These are phyloP conservation scores for Enhydra lutris DNA, from an alignment of 2,113 vertebrate species.

Conservation along the genomic window DNA sequence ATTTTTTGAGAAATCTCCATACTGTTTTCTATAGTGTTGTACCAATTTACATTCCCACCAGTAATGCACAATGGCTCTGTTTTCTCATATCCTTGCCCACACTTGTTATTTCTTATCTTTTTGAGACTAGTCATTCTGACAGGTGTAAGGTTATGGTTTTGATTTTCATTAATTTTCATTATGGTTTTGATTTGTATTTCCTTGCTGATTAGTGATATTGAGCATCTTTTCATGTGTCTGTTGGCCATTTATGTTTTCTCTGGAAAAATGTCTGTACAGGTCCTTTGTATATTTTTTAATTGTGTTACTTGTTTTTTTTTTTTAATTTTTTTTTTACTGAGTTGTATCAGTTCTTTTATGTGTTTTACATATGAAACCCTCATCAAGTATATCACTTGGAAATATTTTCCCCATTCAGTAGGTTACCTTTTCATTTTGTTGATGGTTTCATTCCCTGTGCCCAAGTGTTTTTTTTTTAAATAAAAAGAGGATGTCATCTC, in stretches of 20 bases:
- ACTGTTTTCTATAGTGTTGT: not conserved
- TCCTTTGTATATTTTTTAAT: not conserved
- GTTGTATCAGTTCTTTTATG: not conserved
- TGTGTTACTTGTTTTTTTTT: not conserved
- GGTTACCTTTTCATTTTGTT: not conserved
- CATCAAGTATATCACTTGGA: not conserved
- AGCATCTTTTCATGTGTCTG: not conserved
- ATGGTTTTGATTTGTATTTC: not conserved
- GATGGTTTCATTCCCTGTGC: not conserved
- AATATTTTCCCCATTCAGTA: not conserved
- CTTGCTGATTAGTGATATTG: not conserved
- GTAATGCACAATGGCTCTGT: not conserved
- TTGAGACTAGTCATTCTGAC: not conserved
- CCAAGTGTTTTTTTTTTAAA: not conserved
- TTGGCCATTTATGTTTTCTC: not conserved
- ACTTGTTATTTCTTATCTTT: not conserved
- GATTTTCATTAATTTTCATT: not conserved
- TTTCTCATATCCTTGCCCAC: not conserved
- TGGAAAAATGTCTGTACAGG: not conserved
- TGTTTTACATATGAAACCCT: not conserved
- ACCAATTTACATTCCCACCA: not conserved
- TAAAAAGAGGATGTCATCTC: not conserved
- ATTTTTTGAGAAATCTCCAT: not conserved
- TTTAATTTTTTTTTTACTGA: not conserved
- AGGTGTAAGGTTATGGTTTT: not conserved